Conservation (phyloP, 2,888 invertebrate genomes). For the Diarsia mendica region DNA sequence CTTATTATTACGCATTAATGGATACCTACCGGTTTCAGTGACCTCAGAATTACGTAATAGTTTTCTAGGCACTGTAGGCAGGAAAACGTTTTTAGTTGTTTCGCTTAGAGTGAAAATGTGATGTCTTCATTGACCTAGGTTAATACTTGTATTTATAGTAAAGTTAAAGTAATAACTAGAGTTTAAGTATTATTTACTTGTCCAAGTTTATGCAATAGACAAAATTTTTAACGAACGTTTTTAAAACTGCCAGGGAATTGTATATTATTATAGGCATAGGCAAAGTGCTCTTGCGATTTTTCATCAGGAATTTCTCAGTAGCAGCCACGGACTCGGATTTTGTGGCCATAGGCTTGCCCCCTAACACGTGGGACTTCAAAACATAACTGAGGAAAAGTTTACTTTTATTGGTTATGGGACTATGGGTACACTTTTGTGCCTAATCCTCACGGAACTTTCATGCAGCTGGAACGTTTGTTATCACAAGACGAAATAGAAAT, state of each 20-base stretch:
- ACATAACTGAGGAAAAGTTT: neutral
- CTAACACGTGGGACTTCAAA: neutral
- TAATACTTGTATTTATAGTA: no score
- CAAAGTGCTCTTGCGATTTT: no score
- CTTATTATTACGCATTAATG: conserved; percentile 29
- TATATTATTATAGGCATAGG: no score
- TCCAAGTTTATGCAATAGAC: neutral
- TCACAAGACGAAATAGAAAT: neutral
- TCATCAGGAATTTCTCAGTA: no score
- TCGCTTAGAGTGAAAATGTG: neutral
- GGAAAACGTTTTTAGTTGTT: neutral
- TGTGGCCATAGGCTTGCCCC: neutral
- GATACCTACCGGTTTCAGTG: conserved; percentile 35
- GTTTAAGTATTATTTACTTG: neutral
- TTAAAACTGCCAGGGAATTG: neutral
- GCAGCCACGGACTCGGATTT: neutral
- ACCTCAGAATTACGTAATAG: conserved; percentile 31
- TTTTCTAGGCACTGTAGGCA: neutral
- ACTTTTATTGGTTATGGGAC: no score
- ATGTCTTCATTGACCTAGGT: neutral
- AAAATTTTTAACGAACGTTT: neutral
- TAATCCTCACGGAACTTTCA: neutral
- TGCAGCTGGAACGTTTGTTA: neutral
- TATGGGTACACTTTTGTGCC: neutral
- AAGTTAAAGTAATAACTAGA: neutral